Conservation (phyloP, 2,113 vertebrate species). For the Tupaia chinensis region DNA sequence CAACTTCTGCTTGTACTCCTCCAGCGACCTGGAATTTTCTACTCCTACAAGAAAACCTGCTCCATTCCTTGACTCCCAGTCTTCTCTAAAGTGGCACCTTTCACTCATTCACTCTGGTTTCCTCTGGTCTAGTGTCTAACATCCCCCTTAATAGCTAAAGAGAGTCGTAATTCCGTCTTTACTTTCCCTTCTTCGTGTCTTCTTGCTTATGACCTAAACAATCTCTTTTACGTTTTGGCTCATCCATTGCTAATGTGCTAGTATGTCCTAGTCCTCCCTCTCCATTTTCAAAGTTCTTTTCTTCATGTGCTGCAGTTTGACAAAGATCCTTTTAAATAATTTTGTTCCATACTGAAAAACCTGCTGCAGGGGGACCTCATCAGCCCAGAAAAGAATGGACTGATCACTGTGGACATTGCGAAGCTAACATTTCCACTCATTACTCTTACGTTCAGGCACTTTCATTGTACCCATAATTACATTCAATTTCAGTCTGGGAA, state of each 20-base stretch:
- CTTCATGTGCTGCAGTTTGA: not conserved
- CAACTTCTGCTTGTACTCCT: not conserved
- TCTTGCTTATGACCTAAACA: not conserved
- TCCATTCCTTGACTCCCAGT: not conserved
- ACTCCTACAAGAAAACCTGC: not conserved
- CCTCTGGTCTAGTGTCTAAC: not conserved
- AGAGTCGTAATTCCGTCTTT: not conserved
- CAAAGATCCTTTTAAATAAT: not conserved
- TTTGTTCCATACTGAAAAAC: not conserved
- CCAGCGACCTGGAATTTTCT: not conserved
- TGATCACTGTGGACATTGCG: not conserved
- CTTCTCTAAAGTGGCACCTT: not conserved
- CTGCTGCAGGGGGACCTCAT: not conserved
- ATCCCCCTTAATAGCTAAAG: not conserved
- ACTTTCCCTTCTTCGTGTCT: not conserved
- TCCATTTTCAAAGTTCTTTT: not conserved
- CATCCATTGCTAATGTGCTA: not conserved
- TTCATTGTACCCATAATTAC: not conserved
- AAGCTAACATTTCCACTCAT: not conserved
- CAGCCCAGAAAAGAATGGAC: not conserved
- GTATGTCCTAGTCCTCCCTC: not conserved
- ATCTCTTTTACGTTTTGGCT: not conserved
- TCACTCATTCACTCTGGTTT: not conserved
- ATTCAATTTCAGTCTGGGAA: not conserved
- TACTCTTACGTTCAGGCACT: not conserved